phyloP scores from a whole-genome alignment of 2,888 invertebrate genomes.

The Rhabditoides inermis region DNA sequence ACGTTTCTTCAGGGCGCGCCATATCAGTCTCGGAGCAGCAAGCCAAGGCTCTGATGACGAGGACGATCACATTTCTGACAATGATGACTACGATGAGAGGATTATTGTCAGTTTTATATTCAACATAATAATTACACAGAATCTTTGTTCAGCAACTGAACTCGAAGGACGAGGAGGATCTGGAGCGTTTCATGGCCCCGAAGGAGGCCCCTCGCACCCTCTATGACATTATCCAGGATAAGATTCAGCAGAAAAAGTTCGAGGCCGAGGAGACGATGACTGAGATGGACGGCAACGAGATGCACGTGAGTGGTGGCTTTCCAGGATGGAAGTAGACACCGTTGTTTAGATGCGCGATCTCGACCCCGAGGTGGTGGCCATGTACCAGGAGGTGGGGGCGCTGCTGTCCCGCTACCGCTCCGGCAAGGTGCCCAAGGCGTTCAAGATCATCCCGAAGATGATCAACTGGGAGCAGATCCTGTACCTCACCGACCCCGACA shows the following conservation, averaged over 20 bases:
- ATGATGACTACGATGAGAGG: slow-evolving; percentile 27
- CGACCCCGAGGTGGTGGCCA: slow-evolving; percentile 69
- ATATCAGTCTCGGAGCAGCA: slow-evolving; percentile 25
- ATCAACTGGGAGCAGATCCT: slow-evolving; percentile 55
- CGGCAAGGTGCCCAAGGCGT: slow-evolving; percentile 93
- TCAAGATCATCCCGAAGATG: slow-evolving; percentile 86
- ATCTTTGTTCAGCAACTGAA: slow-evolving; percentile 33
- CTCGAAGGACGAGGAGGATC: slow-evolving; percentile 67
- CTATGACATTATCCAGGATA: slow-evolving; percentile 76
- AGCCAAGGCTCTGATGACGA: slow-evolving; percentile 13
- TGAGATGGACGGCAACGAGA: slow-evolving; percentile 24
- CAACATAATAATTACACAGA: too few species aligned
- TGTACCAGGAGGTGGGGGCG: slow-evolving; percentile 83
- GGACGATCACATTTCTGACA: slow-evolving; percentile 16
- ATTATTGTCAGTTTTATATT: slow-evolving; percentile 17
- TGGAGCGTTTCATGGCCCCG: slow-evolving; percentile 71
- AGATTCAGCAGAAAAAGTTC: slow-evolving; percentile 26
- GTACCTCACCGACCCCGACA: slow-evolving; percentile 68
- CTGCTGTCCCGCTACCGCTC: slow-evolving; percentile 79
- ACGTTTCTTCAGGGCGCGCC: slow-evolving; percentile 24
- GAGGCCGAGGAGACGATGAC: slow-evolving; percentile 27
- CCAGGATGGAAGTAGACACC: background rate
- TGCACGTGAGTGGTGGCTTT: slow-evolving; percentile 12
- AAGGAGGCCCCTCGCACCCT: slow-evolving; percentile 62
- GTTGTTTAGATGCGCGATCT: slow-evolving; percentile 55